Conservation (phyloP, 2,797 vertebrate species). For the Oophaga sylvatica region DNA sequence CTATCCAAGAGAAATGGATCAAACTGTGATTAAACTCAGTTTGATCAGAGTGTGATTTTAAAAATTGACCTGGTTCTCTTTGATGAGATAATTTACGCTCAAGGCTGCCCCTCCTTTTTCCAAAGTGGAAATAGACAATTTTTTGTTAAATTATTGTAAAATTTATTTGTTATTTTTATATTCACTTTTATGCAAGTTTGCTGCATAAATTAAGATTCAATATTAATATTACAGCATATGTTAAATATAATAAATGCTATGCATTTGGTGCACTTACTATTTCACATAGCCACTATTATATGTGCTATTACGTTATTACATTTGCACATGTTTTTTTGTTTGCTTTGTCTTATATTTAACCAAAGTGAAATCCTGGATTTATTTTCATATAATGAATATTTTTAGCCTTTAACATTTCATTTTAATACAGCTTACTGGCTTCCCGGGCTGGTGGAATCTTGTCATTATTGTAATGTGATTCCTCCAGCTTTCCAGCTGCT, state of each 20-base stretch:
- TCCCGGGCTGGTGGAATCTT: not conserved
- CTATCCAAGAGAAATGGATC: no score
- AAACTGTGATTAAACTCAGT: no score
- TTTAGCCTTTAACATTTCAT: not conserved
- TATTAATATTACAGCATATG: not conserved
- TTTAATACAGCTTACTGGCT: not conserved
- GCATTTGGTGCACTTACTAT: not conserved
- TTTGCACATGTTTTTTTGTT: not conserved
- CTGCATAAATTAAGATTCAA: not conserved
- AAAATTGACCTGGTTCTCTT: no score
- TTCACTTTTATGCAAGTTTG: not conserved
- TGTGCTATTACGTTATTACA: not conserved
- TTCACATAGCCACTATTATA: not conserved
- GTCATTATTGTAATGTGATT: conserved; percentile 26
- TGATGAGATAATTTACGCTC: no score
- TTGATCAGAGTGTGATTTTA: no score
- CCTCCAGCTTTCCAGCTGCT: conserved; percentile 29
- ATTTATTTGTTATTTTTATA: not conserved
- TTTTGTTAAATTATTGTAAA: not conserved
- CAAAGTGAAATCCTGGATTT: not conserved
- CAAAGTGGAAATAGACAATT: not conserved
- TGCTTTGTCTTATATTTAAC: not conserved
- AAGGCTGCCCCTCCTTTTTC: no score
- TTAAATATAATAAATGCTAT: not conserved
- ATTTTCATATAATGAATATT: not conserved